Evolutionary conservation across 2,888 invertebrate species (phyloP).

Genomic region (Neoitamus cyanurus): DNA sequence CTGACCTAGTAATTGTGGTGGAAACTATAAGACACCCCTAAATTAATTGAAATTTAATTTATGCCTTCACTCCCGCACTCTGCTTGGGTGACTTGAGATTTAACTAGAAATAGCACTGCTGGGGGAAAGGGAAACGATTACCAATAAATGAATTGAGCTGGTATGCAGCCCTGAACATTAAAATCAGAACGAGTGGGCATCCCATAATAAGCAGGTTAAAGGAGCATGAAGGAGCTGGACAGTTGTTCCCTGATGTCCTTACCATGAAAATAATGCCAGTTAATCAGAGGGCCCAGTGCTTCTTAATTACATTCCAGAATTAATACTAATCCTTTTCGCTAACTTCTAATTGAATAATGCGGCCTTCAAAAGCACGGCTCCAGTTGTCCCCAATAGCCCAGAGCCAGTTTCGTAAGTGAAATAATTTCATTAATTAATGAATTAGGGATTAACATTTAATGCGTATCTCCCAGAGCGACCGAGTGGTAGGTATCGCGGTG

Average conservation of each 20-base stretch:
- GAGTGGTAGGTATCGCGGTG: not conserved
- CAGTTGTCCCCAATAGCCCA: conserved; percentile 7
- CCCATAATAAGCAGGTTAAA: not conserved
- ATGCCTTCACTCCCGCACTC: not conserved
- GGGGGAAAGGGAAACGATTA: not conserved
- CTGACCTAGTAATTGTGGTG: not conserved
- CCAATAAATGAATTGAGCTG: too few relatives aligned
- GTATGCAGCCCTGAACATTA: too few relatives aligned
- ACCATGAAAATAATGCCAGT: not conserved
- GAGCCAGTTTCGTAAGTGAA: not conserved
- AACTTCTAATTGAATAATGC: not conserved
- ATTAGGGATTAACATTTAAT: conserved; percentile 8
- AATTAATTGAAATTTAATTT: not conserved
- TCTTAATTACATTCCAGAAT: not conserved
- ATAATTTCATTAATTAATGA: conserved; percentile 2
- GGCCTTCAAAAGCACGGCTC: not conserved
- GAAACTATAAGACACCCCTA: not conserved
- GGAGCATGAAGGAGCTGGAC: not conserved
- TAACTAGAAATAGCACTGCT: not conserved
- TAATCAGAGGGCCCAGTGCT: not conserved
- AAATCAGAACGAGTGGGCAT: too few relatives aligned
- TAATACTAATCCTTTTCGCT: conserved; percentile 4
- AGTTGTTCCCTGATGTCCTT: not conserved
- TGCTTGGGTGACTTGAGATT: not conserved
- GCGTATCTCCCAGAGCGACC: not conserved